Evolutionary conservation across 1,140 invertebrate genomes (phyloP), one percentile per base, ranked within the genome.

Genomic region (Drosophila nikananu): DNA sequence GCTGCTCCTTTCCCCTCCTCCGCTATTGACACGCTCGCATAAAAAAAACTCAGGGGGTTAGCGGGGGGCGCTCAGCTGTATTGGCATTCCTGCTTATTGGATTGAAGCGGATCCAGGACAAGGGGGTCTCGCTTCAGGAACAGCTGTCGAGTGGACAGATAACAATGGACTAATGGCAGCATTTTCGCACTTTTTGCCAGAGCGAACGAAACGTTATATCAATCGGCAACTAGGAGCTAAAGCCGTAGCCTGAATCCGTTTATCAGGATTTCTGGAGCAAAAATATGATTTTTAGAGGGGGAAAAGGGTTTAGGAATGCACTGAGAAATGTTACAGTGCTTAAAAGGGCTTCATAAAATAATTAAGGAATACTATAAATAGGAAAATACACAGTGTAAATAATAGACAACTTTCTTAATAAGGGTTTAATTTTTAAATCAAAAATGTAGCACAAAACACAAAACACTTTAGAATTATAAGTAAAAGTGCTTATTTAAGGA

Each of bases 51-150:
- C 15, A 10, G 42, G 21, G 19, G 10, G 21, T 1, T 8, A 1
- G 21, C n/a, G 8, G 13, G 13, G 21, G 46, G 23, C 17, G 46
- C 72, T 32, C 72, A 68, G 74, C 74, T 77, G 75, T 68, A 77
- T 77, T 77, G 63, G 64, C 74, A 30, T 68, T 68, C 64, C 64
- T 77, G 48, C 73, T 77, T 77, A 77, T 77, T 67, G 74, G 75
- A 54, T 70, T 68, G 64, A 1, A 57, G 54, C 37, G 63, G 35
- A 54, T 4, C 64, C 42, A 35, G 12, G 39, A 60, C 44, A 67
- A 44, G 54, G 41, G 54, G 41, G 23, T 35, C 52, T 39, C 67
- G 71, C 44, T 57, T 57, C 39, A 39, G 54, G 60, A 73, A 74
- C 42, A 59, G 52, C 68, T 60, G 70, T 23, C 67, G n/a, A 2